A percentile compares a stretch with the other conserved stretches of the same genome.
Evolutionary conservation across 1,140 invertebrate genomes (phyloP).

Genomic region (Pseudomyrmex sp.): DNA sequence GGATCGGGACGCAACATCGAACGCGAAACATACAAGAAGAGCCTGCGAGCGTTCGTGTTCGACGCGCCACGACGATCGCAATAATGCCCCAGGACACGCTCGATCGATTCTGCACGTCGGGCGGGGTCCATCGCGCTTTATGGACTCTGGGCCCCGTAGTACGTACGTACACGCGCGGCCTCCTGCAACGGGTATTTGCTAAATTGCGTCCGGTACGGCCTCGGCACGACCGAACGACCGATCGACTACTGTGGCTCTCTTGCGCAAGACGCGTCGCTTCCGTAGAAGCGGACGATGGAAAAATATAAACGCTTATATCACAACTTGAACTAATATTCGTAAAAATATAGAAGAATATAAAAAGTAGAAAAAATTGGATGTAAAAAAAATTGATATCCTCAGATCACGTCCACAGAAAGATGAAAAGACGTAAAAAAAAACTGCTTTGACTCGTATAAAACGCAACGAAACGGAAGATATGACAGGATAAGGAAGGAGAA

Average conservation of each 20-base stretch:
- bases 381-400: no score
- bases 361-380: not conserved
- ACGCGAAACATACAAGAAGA: not conserved
- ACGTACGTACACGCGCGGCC: slow-evolving; percentile 53
- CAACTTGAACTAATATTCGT: not conserved
- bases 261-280: slow-evolving; percentile 38
- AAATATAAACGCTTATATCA: not conserved
- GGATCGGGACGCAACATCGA: no score
- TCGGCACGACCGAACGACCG: slow-evolving; percentile 39
- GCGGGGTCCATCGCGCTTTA: slow-evolving; percentile 72
- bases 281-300: not conserved
- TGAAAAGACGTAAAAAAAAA: no score
- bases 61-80: slow-evolving; percentile 70
- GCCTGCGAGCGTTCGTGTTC: slow-evolving; percentile 53
- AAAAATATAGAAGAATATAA: not conserved
- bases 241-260: slow-evolving; percentile 32
- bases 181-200: slow-evolving; percentile 59
- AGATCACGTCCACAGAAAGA: no score
- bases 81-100: slow-evolving; percentile 72
- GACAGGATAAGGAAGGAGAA: not conserved
- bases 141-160: slow-evolving; percentile 40
- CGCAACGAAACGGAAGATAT: not conserved
- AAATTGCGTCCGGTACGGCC: slow-evolving; percentile 70
- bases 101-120: slow-evolving; percentile 69
- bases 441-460: not conserved